phyloP scores from a whole-genome alignment of 2,797 vertebrate genomes.

The Melanotaenia nigrans region DNA sequence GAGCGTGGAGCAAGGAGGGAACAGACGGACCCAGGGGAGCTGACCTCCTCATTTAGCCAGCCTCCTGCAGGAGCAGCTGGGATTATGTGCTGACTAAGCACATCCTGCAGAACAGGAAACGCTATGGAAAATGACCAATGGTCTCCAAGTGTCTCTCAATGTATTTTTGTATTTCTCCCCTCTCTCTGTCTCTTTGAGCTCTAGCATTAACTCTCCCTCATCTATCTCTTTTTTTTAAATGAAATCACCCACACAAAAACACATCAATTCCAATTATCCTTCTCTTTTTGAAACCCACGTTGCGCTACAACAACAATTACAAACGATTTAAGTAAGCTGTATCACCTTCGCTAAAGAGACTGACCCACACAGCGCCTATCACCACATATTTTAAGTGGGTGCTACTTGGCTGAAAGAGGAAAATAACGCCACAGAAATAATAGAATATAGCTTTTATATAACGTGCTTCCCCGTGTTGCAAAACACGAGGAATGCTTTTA shows the following conservation, averaged over 20 bases:
- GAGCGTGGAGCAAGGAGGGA: slow-evolving; percentile 53
- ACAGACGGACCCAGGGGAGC: slow-evolving; percentile 67
- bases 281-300: slow-evolving; percentile 25
- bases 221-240: slow-evolving; percentile 5
- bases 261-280: slow-evolving; percentile 13
- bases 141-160: slow-evolving; percentile 21
- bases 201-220: slow-evolving; percentile 14
- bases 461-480: not conserved
- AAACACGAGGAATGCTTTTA: not conserved
- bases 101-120: slow-evolving; percentile 60
- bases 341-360: slow-evolving; percentile 27
- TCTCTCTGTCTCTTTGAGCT: not conserved
- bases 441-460: not conserved
- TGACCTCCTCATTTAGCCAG: slow-evolving; percentile 73
- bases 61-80: slow-evolving; percentile 72
- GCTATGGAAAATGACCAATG: slow-evolving; percentile 38
- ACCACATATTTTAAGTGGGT: slow-evolving; percentile 8
- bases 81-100: slow-evolving; percentile 72
- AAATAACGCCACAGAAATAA: not conserved
- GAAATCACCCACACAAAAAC: slow-evolving; percentile 6
- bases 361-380: slow-evolving; percentile 16
- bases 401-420: slow-evolving; percentile 13
- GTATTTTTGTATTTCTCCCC: slow-evolving; percentile 13
- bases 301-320: slow-evolving; percentile 16
- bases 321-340: slow-evolving; percentile 8